phyloP scores from a whole-genome alignment of 2,797 vertebrate genomes.

The Intellagama lesueurii region DNA sequence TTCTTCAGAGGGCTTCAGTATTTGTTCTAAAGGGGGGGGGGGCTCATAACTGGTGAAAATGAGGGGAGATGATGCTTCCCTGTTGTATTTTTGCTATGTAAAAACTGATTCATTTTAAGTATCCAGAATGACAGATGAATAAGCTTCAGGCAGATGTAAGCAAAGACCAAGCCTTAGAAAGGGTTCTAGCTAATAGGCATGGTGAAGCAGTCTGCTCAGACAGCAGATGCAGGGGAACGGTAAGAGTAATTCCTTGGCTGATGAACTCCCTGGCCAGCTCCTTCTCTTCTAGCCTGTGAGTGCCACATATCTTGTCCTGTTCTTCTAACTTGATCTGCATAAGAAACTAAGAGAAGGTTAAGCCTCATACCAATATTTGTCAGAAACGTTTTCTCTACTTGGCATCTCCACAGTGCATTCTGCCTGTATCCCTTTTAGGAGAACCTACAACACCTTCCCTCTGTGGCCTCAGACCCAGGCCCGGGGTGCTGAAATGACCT shows the following conservation, averaged over 20 bases:
- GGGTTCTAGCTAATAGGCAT: neutral
- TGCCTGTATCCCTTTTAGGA: neutral
- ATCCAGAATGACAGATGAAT: slow-evolving; percentile 12
- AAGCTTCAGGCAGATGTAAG: neutral
- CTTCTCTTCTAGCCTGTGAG: neutral
- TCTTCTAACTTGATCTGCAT: too few species aligned
- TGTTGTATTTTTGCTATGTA: neutral
- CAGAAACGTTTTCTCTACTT: neutral
- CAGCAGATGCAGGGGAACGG: neutral
- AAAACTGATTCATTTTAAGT: slow-evolving; percentile 24
- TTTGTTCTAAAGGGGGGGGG: slow-evolving; percentile 58
- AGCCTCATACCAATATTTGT: neutral
- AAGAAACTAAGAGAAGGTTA: too few species aligned
- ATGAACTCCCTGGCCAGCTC: neutral
- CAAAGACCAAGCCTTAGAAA: neutral
- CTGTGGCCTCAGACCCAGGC: too few species aligned
- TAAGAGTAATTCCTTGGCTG: neutral
- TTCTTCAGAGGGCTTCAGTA: slow-evolving; percentile 66
- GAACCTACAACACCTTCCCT: too few species aligned
- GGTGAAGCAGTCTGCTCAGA: neutral
- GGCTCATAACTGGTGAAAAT: slow-evolving; percentile 64
- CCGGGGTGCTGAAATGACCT: too few species aligned
- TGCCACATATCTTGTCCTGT: neutral
- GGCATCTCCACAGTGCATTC: neutral
- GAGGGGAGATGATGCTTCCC: slow-evolving; percentile 41